These are phyloP conservation scores for Pinna nobilis DNA, from an alignment of 1,140 invertebrate genomes.

Conservation along the genomic window DNA sequence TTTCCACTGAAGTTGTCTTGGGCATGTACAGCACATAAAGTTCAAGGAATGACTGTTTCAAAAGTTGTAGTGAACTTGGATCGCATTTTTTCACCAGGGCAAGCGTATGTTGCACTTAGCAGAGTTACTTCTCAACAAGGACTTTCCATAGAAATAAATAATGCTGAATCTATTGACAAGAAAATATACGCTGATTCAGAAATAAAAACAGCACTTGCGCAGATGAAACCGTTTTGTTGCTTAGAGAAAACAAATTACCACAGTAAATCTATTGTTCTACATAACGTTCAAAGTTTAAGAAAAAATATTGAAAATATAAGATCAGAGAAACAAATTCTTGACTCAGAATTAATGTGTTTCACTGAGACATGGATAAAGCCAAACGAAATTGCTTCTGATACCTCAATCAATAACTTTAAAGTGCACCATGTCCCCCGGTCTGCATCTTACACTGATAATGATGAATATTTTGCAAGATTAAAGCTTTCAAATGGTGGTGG, in stretches of 20 bases:
- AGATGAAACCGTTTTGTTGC: constrained; percentile 7
- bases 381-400: background rate
- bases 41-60: constrained; percentile 20
- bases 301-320: background rate
- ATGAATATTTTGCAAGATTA: background rate
- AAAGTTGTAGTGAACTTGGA: constrained; percentile 23
- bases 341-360: constrained; percentile 18
- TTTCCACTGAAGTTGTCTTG: constrained; percentile 16
- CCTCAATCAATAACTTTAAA: background rate
- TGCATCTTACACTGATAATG: background rate
- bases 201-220: background rate
- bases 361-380: constrained; percentile 27
- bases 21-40: constrained; percentile 37
- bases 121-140: constrained; percentile 5
- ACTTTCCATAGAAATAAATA: background rate
- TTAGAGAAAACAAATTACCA: background rate
- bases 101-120: constrained; percentile 15
- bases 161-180: constrained; percentile 13
- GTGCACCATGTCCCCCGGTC: background rate
- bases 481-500: constrained; percentile 11
- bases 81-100: constrained; percentile 13
- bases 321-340: background rate
- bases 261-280: background rate
- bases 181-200: constrained; percentile 27
- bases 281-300: background rate